Evolutionary conservation across 2,797 vertebrate genomes (phyloP).

Genomic region (Muscicapa striata): DNA sequence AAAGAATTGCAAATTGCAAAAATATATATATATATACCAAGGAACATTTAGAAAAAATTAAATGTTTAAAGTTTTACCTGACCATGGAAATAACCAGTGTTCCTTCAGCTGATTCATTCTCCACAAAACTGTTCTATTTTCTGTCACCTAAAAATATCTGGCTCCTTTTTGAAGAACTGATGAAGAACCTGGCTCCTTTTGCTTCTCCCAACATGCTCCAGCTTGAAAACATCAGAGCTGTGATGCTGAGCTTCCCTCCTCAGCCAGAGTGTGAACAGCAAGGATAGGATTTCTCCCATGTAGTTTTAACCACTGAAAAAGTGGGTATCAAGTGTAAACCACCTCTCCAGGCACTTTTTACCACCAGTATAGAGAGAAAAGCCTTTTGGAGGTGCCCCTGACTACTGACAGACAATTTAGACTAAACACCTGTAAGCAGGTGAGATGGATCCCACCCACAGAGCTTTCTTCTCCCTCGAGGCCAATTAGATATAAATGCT

Average conservation of each 20-base stretch:
- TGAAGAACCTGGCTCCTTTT: neutral
- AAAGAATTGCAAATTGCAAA: neutral
- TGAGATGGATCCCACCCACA: constrained; percentile 62
- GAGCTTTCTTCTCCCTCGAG: constrained; percentile 51
- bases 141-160: constrained; percentile 41
- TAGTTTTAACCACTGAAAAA: neutral
- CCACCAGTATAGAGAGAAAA: neutral
- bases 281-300: constrained; percentile 2
- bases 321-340: neutral
- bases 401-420: neutral
- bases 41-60: neutral
- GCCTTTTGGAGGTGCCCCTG: neutral
- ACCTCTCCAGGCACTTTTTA: neutral
- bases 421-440: constrained; percentile 7
- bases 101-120: neutral
- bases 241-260: neutral
- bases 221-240: constrained; percentile 28
- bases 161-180: neutral
- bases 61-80: neutral
- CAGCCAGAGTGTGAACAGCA: neutral
- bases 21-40: no score
- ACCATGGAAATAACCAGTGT: neutral
- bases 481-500: constrained; percentile 62
- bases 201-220: constrained; percentile 32
- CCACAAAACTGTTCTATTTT: constrained; percentile 1